Conservation (phyloP, 1,140 invertebrate genomes). For the Drosophila lowei region DNA sequence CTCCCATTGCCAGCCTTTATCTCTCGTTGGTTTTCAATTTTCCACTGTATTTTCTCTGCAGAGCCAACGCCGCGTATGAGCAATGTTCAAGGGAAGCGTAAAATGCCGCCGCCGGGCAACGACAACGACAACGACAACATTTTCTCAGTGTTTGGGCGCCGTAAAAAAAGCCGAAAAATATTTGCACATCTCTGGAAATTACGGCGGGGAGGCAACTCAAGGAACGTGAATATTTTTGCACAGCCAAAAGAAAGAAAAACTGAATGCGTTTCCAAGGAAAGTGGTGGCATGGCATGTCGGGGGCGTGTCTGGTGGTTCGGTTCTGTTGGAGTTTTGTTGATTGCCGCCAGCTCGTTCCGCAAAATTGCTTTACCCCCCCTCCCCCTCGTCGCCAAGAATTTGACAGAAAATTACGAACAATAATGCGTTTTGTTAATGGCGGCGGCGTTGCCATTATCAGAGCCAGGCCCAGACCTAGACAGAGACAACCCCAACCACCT, state of each 20-base stretch:
- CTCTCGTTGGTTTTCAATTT: conserved; percentile 69
- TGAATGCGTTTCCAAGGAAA: conserved; percentile 44
- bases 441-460: conserved; percentile 45
- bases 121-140: conserved; percentile 20
- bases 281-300: conserved; percentile 11
- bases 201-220: conserved; percentile 6
- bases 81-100: conserved; percentile 32
- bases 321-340: conserved; percentile 49
- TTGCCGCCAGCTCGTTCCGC: conserved; percentile 37
- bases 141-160: conserved; percentile 14
- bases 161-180: conserved; percentile 51
- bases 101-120: conserved; percentile 32
- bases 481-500: conserved; percentile 35
- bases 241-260: conserved; percentile 36
- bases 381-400: conserved; percentile 6
- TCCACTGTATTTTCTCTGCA: conserved; percentile 46
- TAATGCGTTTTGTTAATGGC: conserved; percentile 71
- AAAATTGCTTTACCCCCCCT: conserved; percentile 24
- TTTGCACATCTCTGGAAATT: conserved; percentile 46
- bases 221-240: conserved; percentile 6
- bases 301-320: conserved; percentile 35
- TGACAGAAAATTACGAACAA: conserved; percentile 61
- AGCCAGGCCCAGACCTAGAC: conserved; percentile 9
- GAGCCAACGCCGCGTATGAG: conserved; percentile 60
- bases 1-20: conserved; percentile 28